phyloP scores from a whole-genome alignment of 30 jellyfish, hydroid and myxozoan species.

The Chironex yamaguchii region DNA sequence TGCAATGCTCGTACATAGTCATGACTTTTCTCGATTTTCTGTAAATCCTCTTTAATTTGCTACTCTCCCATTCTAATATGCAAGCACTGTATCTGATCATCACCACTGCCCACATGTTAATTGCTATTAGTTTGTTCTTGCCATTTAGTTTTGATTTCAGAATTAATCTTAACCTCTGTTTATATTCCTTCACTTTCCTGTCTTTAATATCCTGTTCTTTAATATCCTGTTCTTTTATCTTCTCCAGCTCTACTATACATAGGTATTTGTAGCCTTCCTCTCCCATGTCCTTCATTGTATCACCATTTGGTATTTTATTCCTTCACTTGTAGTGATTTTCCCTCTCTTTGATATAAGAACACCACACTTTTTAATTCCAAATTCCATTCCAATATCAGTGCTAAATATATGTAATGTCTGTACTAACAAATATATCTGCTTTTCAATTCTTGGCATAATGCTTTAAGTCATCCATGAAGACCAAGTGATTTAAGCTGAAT shows the following conservation, averaged over 20 bases:
- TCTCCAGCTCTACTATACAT: background rate
- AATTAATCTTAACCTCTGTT: background rate
- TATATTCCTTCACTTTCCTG: background rate
- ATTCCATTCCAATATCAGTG: background rate
- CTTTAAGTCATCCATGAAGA: no score
- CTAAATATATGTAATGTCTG: no score
- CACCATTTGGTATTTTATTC: background rate
- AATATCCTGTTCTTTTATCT: no score
- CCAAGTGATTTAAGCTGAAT: no score
- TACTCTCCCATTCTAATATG: background rate
- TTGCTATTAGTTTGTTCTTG: background rate
- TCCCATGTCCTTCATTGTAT: background rate
- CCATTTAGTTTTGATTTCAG: background rate
- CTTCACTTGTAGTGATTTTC: background rate
- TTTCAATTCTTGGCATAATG: no score
- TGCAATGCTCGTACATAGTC: background rate
- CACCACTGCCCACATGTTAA: background rate
- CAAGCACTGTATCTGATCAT: background rate
- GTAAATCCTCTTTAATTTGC: background rate
- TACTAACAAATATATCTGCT: no score
- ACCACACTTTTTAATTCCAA: background rate
- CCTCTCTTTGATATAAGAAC: background rate
- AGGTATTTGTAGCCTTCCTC: background rate
- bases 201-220: background rate
- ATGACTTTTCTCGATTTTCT: background rate